Evolutionary conservation across 2,113 vertebrate genomes (phyloP), one percentile per base, ranked within the genome.

Genomic region (Chlamydotis undulata): DNA sequence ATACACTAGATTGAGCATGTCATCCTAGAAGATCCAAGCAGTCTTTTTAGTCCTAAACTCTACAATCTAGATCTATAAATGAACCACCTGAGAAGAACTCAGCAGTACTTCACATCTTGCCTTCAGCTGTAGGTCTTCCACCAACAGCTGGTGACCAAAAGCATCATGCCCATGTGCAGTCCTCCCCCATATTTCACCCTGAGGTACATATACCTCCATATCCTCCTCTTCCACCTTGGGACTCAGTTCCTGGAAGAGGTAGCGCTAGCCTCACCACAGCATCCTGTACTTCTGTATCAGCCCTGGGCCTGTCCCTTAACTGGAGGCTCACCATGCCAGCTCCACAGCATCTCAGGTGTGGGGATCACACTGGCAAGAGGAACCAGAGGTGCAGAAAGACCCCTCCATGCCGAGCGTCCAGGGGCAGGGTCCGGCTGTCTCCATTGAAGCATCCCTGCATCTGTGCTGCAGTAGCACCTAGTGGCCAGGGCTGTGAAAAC

Each of bases 401-500:
- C 43, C 18, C 49, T 71, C 81, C 87, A 43, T 7, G 41, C 37
- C 56, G 55, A 75, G 56, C 53, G 85, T 22, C 57, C 25, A 28
- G 45, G 63, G 63, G 49, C 87, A 77, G 1, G 1, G 3, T 49
- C 67, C 73, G 70, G n/a, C 63, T 22, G 55, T 22, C 18, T 90
- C 89, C 67, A 60, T 25, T 35, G 41, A 76, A 71, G 49, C 89
- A 86, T 31, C 59, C 5, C 84, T 91, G 95, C 43, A 11, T 94
- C 76, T 96, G 93, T 96, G 94, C 73, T 97, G 95, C 87, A 96
- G 95, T 97, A 97, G 93, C 95, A 97, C 53, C 96, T 97, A 97
- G 94, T 95, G 95, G 95, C 82, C 93, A 96, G 79, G 92, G n/a
- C 92, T 91, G n/a, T 90, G 84, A 93, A 95, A 94, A 94, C 71